Conservation (phyloP, 2,113 vertebrate species). For the Pelecanoides urinatrix region DNA sequence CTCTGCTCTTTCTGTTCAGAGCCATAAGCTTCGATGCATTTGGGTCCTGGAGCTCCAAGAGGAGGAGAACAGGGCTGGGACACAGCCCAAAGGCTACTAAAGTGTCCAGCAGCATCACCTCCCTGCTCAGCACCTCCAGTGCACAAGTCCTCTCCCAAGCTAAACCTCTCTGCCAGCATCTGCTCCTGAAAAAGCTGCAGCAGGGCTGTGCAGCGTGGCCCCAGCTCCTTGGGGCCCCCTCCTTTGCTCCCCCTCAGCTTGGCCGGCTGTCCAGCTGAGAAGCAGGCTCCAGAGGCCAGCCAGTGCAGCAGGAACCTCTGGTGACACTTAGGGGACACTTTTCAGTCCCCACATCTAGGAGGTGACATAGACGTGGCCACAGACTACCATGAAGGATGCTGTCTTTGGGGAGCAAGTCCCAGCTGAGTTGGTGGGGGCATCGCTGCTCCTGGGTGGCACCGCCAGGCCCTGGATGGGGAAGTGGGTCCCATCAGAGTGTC, state of each 20-base stretch:
- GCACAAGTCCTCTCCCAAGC: not conserved
- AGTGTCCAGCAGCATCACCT: not conserved
- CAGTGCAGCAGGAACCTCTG: not conserved
- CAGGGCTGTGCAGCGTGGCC: not conserved
- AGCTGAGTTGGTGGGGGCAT: not conserved
- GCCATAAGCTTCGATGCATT: fast-evolving
- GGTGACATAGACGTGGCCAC: not conserved
- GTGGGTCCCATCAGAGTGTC: fast-evolving
- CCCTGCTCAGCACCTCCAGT: not conserved
- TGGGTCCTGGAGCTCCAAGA: not conserved
- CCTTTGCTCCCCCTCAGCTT: not conserved
- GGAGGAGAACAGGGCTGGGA: not conserved
- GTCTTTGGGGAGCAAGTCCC: not conserved
- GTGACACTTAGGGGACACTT: not conserved
- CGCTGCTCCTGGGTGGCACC: not conserved
- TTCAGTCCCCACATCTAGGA: not conserved
- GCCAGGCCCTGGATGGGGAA: not conserved
- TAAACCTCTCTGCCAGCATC: not conserved
- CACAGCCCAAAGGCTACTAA: not conserved
- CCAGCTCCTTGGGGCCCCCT: not conserved
- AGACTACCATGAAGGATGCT: not conserved
- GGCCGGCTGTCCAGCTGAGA: not conserved
- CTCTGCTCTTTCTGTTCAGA: not conserved
- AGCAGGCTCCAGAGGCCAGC: not conserved
- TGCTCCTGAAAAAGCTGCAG: not conserved